A percentile compares a stretch with the other conserved stretches of the same genome.
phyloP scores from a whole-genome alignment of 2,888 invertebrate species.

The Hermaeophaga mercurialis region DNA sequence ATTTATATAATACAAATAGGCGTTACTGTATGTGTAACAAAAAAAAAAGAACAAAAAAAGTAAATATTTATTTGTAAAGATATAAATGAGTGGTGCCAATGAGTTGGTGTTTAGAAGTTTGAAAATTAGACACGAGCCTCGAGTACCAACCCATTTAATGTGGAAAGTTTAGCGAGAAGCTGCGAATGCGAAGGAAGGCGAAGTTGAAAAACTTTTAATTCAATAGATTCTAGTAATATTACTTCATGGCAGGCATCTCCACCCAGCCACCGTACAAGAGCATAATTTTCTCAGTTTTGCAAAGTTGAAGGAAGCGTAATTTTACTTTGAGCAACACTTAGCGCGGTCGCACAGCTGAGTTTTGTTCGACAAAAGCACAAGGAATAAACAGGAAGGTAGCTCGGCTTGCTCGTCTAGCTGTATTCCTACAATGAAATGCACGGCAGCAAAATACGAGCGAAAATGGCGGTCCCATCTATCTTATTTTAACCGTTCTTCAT shows the following conservation, averaged over 20 bases:
- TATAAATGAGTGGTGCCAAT: not conserved
- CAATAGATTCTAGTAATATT: constrained; percentile 35
- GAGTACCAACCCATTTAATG: constrained; percentile 18
- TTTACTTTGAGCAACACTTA: constrained; percentile 56
- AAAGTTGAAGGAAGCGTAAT: constrained; percentile 56
- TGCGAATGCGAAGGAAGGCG: constrained; percentile 28
- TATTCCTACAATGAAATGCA: constrained; percentile 53
- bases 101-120: not conserved
- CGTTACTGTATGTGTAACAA: too few species aligned
- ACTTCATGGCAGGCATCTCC: constrained; percentile 34
- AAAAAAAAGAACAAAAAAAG: too few species aligned
- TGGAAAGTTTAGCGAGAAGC: constrained; percentile 26
- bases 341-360: constrained; percentile 44
- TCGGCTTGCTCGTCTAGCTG: constrained; percentile 35
- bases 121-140: constrained; percentile 6
- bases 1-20: too few species aligned
- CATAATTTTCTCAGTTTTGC: constrained; percentile 56
- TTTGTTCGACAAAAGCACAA: constrained; percentile 25
- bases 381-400: constrained; percentile 33
- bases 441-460: constrained; percentile 54
- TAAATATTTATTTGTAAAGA: not conserved
- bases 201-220: constrained; percentile 35
- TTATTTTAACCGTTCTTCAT: constrained; percentile 55
- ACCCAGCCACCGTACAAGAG: constrained; percentile 41
- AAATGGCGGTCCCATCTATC: constrained; percentile 56